Conservation (phyloP, 2,113 vertebrate genomes). For the Cervus canadensis region DNA sequence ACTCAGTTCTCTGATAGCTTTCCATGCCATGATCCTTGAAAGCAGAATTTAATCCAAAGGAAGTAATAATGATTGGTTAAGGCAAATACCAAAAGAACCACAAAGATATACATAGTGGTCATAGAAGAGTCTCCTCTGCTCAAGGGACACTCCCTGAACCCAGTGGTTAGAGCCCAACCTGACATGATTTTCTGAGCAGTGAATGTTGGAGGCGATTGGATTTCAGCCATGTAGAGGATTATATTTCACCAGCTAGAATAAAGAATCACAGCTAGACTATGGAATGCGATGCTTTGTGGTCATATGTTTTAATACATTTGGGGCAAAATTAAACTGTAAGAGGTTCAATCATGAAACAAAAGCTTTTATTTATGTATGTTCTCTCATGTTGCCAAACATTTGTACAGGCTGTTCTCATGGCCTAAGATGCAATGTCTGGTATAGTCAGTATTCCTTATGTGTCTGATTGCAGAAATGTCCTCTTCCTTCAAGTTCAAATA, state of each 20-base stretch:
- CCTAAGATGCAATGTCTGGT: neutral
- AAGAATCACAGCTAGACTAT: neutral
- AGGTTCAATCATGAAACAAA: neutral
- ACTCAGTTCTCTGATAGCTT: neutral
- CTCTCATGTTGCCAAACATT: neutral
- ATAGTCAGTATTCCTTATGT: neutral
- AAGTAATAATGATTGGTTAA: neutral
- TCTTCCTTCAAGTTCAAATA: neutral
- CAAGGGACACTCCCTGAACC: neutral
- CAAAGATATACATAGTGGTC: neutral
- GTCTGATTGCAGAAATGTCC: neutral
- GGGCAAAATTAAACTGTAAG: neutral
- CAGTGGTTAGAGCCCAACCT: neutral
- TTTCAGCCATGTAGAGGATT: neutral
- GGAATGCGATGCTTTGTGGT: neutral
- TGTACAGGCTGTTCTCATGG: neutral
- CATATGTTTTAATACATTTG: conserved; percentile 6
- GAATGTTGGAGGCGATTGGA: neutral
- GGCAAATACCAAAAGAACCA: neutral
- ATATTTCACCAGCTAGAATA: neutral
- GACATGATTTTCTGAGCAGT: neutral
- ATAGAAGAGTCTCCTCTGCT: neutral
- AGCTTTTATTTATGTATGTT: conserved; percentile 17
- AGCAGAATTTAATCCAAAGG: neutral
- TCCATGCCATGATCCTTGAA: neutral